A percentile compares a stretch with the other conserved stretches of the same genome.
Conservation (phyloP, 2,797 vertebrate species). For the Tympanoctomys barrerae region DNA sequence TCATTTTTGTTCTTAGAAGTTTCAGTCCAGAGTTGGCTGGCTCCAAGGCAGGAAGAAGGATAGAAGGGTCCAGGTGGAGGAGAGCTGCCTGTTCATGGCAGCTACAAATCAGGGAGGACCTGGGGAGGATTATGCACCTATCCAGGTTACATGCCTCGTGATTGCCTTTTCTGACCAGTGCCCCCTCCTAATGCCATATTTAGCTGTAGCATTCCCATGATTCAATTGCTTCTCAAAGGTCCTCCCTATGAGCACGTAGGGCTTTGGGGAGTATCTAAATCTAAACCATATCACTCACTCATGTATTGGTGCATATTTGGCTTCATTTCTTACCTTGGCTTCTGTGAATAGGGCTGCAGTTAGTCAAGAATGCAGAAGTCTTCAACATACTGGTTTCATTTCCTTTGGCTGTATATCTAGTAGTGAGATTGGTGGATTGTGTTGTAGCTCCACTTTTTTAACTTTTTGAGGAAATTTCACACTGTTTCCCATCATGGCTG, state of each 20-base stretch:
- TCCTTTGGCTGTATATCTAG: neutral
- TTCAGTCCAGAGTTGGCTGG: neutral
- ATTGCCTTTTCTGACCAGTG: neutral
- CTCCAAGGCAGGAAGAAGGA: neutral
- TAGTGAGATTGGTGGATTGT: neutral
- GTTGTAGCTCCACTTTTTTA: neutral
- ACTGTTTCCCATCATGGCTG: neutral
- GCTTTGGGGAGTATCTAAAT: neutral
- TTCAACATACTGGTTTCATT: neutral
- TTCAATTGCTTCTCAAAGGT: neutral
- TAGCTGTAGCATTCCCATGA: neutral
- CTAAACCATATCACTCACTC: neutral
- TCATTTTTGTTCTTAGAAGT: neutral
- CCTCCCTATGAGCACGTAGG: neutral
- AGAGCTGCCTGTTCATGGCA: neutral
- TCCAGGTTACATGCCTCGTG: neutral
- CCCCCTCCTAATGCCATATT: neutral
- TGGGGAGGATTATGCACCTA: neutral
- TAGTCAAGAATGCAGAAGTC: fast-evolving
- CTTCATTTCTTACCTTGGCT: neutral
- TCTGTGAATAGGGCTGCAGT: neutral
- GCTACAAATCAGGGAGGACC: neutral
- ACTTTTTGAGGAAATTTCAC: neutral
- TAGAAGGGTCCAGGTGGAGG: neutral
- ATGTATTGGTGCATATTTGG: fast-evolving